Base-by-base conservation (phyloP, 2,888 invertebrate species). In the Sarcophaga carnaria region DNA sequence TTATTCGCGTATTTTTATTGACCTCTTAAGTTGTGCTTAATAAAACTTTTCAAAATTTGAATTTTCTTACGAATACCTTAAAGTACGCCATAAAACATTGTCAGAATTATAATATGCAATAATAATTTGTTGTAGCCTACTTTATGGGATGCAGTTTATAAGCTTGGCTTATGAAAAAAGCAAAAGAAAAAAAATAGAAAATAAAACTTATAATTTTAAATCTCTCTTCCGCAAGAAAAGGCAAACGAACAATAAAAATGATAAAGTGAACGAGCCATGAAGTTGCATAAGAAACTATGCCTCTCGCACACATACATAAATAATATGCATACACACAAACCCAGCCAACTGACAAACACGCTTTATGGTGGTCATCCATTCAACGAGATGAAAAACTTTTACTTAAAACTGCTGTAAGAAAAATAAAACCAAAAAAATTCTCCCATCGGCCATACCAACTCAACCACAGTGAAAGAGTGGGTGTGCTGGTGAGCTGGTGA, bases 341-440 rank as follows among this genome's bases (percentile, higher is more conserved):
- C 4, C 3, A 60, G 47, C 25, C 64, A 59, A 67, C 75, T 72
- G 59, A 49, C 71, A 83, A 78, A 83, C 79, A 83, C 83, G 79
- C 80, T 83, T 80, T 80, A 75, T 80, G 69, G 64, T 80, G 83
- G 86, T 83, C 86, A 86, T 72, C 64, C 69, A 72, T 67, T 25
- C 69, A 80, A 80, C 74, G 60, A 75, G 69, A 86, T 77, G 69
- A 78, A 75, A 64, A 86, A 86, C 75, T 71, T 80, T 80, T 83
- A 47, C 54, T 72, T 69, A 76, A 76, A 83, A 83, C 64, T 83
- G 8, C 59, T 63, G 47, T 17, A 45, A 45, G 27, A 54, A 71
- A 17, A 59, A 70, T 25, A 25, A 25, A 12, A n/a, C 12, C 45
- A 49, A 81, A 37, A 3, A 17, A 75, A 76, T 37, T 3, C 64